These are phyloP conservation scores for Epistrophe eligans DNA, from an alignment of 2,888 invertebrate species.

Conservation along the genomic window DNA sequence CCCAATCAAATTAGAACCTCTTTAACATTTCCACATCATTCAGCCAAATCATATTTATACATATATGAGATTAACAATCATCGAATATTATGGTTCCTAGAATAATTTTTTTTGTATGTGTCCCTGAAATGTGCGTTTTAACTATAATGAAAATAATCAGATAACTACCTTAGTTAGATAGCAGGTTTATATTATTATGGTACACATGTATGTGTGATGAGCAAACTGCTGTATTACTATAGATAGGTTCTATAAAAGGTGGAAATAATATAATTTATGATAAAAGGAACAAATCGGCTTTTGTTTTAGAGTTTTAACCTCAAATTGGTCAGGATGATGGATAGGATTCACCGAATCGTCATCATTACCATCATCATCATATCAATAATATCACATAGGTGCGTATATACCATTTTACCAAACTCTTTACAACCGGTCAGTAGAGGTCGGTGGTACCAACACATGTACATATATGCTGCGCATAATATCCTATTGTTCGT, in stretches of 20 bases:
- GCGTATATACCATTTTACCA: not conserved
- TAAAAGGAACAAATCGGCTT: conserved; percentile 71
- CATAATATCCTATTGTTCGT: conserved; percentile 57
- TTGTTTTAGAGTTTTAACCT: conserved; percentile 70
- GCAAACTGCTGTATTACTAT: not conserved
- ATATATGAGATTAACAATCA: conserved; percentile 4
- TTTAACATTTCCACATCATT: not conserved
- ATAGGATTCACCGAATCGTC: conserved; percentile 51
- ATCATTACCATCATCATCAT: conserved; percentile 9
- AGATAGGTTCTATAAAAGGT: not conserved
- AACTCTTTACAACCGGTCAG: not conserved
- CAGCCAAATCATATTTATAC: conserved; percentile 15
- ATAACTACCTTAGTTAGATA: not conserved
- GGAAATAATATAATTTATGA: conserved; percentile 51
- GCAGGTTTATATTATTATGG: too few relatives aligned
- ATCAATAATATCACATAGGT: not conserved
- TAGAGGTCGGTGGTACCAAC: not conserved
- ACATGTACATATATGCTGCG: not conserved
- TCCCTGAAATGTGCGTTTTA: not conserved
- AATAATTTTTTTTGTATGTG: not conserved
- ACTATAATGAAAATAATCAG: conserved; percentile 8
- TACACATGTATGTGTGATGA: too few relatives aligned
- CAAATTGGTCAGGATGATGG: conserved; percentile 57
- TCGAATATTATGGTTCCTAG: not conserved
- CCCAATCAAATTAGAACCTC: not conserved